These are phyloP conservation scores for Anoura caudifer DNA, from an alignment of 2,113 vertebrate genomes.

Conservation along the genomic window DNA sequence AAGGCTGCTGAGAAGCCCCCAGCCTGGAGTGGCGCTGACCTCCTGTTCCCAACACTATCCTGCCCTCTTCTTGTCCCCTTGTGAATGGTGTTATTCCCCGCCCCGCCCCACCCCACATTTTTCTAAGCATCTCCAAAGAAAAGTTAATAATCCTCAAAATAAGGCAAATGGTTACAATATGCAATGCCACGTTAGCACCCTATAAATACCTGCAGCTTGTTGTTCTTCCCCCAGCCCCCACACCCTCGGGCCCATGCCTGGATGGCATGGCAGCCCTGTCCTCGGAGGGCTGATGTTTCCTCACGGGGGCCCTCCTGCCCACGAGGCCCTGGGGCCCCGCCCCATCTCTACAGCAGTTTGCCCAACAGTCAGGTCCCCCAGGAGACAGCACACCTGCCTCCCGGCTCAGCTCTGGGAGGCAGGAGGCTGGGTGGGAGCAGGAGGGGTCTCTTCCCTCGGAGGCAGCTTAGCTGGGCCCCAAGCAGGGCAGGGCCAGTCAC, in stretches of 20 bases:
- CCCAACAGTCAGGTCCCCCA: neutral
- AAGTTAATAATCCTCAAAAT: neutral
- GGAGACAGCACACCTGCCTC: too few species aligned
- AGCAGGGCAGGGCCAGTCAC: too few species aligned
- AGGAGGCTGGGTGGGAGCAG: neutral
- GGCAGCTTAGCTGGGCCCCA: too few species aligned
- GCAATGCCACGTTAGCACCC: neutral
- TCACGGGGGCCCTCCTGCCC: too few species aligned
- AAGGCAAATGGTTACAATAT: neutral
- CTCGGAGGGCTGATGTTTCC: too few species aligned
- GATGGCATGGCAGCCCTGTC: too few species aligned
- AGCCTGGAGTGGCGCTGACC: neutral
- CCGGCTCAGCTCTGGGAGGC: neutral
- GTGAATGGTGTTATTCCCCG: neutral
- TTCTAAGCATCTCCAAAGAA: neutral
- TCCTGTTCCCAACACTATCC: neutral
- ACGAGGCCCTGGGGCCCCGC: neutral
- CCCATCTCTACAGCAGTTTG: rapidly evolving
- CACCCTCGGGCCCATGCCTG: neutral
- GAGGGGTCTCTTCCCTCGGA: neutral
- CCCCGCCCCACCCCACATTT: neutral
- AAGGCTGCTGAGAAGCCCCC: neutral
- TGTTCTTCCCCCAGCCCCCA: neutral
- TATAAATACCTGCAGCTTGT: neutral
- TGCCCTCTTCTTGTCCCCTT: neutral